phyloP scores from a whole-genome alignment of 35 echinoderm and acorn worm genomes.

The Hemicentrotus pulcherrimus region DNA sequence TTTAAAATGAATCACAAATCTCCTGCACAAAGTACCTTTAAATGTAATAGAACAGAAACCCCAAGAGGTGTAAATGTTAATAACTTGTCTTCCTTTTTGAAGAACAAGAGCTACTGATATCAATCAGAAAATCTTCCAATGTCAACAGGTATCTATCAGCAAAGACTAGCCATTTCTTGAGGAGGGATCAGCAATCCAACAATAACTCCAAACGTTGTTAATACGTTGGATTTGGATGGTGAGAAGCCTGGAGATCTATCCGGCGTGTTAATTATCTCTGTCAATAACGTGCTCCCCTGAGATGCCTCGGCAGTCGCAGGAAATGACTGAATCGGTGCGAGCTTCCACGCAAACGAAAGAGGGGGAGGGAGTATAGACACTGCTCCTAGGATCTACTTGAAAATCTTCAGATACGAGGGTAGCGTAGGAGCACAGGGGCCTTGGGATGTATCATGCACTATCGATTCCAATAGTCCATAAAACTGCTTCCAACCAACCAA shows the following conservation, averaged over 20 bases:
- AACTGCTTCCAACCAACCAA: neutral
- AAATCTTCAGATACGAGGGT: neutral
- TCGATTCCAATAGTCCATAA: neutral
- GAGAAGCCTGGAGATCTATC: conserved; percentile 24
- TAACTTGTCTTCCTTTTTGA: neutral
- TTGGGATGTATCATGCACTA: neutral
- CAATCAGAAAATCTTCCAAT: neutral
- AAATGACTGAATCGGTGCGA: conserved; percentile 47
- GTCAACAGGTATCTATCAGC: neutral
- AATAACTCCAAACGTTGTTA: conserved; percentile 34
- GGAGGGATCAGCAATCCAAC: conserved; percentile 32
- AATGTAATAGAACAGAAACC: neutral
- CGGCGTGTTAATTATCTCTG: conserved; percentile 40
- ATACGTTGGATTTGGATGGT: conserved; percentile 10
- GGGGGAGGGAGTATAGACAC: neutral
- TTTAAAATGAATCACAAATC: neutral
- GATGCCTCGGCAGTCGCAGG: conserved; percentile 39
- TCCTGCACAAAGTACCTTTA: neutral
- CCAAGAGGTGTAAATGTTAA: neutral
- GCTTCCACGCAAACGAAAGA: neutral
- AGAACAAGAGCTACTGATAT: neutral
- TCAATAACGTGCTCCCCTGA: conserved; percentile 21
- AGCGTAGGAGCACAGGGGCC: neutral
- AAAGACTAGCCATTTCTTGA: neutral
- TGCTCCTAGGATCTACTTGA: neutral